phyloP scores from a whole-genome alignment of 2,888 invertebrate genomes.

The Pristionchus mayeri region DNA sequence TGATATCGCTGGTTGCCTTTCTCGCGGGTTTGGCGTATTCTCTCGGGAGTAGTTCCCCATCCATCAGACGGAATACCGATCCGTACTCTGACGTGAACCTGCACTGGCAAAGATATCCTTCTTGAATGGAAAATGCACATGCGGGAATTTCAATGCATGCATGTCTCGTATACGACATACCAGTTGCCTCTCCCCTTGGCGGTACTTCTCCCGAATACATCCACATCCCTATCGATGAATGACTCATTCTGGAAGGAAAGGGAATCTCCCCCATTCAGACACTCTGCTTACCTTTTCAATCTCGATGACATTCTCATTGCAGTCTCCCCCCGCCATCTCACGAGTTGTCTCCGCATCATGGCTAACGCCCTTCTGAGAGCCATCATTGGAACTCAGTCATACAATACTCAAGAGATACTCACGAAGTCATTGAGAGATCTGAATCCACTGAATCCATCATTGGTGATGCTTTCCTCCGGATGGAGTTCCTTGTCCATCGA shows the following conservation, averaged over 20 bases:
- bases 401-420: background rate
- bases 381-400: too few species aligned
- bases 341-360: too few species aligned
- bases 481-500: too few species aligned
- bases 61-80: slow-evolving; percentile 37
- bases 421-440: background rate
- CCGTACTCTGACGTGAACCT: slow-evolving; percentile 46
- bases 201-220: slow-evolving; percentile 29
- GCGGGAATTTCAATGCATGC: too few species aligned
- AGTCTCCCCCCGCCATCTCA: background rate
- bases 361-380: too few species aligned
- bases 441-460: background rate
- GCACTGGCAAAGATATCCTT: too few species aligned
- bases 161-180: too few species aligned
- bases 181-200: slow-evolving; percentile 36
- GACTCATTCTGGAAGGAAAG: background rate
- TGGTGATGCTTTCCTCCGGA: background rate
- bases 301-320: background rate
- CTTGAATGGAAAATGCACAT: too few species aligned
- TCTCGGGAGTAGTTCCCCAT: background rate
- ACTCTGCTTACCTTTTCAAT: background rate
- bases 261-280: background rate
- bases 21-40: background rate
- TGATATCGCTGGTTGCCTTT: slow-evolving; percentile 34
- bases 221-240: background rate